Base-by-base conservation (phyloP, 2,888 invertebrate genomes). In the Penaeus monodon region DNA sequence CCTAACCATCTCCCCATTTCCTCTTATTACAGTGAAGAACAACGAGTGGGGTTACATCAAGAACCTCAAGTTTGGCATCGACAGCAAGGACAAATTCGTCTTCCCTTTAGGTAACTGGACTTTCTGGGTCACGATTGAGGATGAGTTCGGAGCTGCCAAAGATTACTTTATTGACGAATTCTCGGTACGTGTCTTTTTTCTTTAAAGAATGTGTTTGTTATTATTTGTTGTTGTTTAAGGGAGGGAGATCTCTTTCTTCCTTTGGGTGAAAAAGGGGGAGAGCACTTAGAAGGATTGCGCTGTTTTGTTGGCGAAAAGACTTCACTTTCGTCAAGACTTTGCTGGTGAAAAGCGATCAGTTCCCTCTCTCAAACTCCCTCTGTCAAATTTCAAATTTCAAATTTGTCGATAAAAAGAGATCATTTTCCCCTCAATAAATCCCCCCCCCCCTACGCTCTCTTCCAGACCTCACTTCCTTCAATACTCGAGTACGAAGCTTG, bases 31-130 rank as follows among this genome's bases (percentile, higher is more conserved):
- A 83, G 83, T 83, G 6, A 83, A 74, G 24, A 22, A 83, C 33
- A 6, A 38, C n/a, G 10, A 12, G 2, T 63, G 44, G 17, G 83
- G 76, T 3, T 74, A 76, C 22, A 64, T 38, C 10, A 38, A 76
- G 22, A 76, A 38, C 20, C 49, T 83, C 33, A 83, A 83, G 49
- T 83, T 83, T 44, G 83, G 83, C 3, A 73, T 64, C 24, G 83
- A 83, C 57, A 14, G 24, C 33, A 63, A 63, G 33, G 83, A 83
- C 33, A 57, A 44, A 22, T 76, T 83, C 24, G 57, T 74, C 63
- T 83, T 83, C 17, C 83, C 83, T 1, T 74, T 27, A 24, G 83
- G 83, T 14, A 38, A 64, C 57, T 83, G 83, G 83, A 76, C 38
- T 24, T 24, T 83, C 27, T 74, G 29, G 24, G 74, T 74, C 0